Percentiles rank a stretch among this genome's conserved stretches.
Conservation (phyloP, 2,888 invertebrate species). For the Adelphocoris suturalis region DNA sequence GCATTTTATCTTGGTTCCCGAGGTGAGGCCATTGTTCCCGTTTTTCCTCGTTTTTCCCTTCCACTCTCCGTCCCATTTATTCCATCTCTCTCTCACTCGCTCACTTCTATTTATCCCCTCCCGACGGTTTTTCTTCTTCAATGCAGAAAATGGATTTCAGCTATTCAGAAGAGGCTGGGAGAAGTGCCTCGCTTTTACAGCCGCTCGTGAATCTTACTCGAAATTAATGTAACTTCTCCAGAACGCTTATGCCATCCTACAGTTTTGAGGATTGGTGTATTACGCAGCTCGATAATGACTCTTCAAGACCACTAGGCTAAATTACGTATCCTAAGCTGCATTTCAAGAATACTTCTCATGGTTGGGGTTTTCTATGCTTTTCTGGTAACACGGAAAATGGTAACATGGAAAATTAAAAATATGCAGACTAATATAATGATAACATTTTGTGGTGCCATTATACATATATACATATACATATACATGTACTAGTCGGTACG, state of each 20-base stretch:
- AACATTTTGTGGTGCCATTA: no score
- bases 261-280: background rate
- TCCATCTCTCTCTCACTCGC: background rate
- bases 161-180: background rate
- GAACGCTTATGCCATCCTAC: background rate
- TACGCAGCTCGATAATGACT: background rate
- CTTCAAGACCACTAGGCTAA: background rate
- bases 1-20: slow-evolving; percentile 50
- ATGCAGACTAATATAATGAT: no score
- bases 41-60: slow-evolving; percentile 3
- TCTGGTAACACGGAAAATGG: no score
- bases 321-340: no score
- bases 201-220: background rate
- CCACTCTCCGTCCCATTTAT: background rate
- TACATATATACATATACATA: no score
- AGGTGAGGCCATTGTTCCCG: slow-evolving; percentile 41
- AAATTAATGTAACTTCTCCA: background rate
- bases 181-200: background rate
- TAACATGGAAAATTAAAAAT: no score
- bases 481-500: no score
- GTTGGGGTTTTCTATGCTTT: no score
- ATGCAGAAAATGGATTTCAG: slow-evolving; percentile 10
- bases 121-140: slow-evolving; percentile 20
- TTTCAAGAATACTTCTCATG: no score
- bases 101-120: background rate